phyloP scores from a whole-genome alignment of 1,140 invertebrate species.

The Oryzaephilus surinamensis region DNA sequence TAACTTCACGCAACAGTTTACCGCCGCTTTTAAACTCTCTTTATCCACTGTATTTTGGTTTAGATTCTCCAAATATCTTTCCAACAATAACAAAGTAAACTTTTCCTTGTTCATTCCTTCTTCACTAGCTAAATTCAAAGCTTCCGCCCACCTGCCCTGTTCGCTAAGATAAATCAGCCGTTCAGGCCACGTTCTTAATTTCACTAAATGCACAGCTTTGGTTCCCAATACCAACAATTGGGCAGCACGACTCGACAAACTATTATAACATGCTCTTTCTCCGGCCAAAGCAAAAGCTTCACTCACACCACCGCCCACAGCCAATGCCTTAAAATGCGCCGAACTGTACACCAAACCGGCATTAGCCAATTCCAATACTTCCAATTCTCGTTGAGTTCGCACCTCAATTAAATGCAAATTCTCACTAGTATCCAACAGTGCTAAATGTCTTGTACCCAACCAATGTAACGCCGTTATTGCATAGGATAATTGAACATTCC shows the following conservation, averaged over 20 bases:
- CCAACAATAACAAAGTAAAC: constrained; percentile 25
- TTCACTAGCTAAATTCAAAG: constrained; percentile 41
- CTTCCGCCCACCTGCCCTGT: constrained; percentile 52
- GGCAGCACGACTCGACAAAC: constrained; percentile 68
- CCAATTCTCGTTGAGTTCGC: constrained; percentile 72
- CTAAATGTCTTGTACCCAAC: constrained; percentile 79
- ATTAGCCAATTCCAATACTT: constrained; percentile 69
- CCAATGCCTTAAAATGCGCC: constrained; percentile 86
- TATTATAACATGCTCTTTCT: constrained; percentile 83
- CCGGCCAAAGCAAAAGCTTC: constrained; percentile 50
- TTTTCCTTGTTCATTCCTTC: constrained; percentile 30
- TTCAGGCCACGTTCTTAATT: constrained; percentile 74
- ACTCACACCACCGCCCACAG: constrained; percentile 55
- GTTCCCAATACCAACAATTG: constrained; percentile 79
- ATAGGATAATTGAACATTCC: constrained; percentile 56
- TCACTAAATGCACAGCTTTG: constrained; percentile 67
- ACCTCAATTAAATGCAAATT: constrained; percentile 83
- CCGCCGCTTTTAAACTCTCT: constrained; percentile 32
- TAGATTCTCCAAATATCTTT: constrained; percentile 28
- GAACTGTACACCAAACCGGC: constrained; percentile 84
- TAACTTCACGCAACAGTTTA: constrained; percentile 34
- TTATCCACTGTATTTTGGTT: constrained; percentile 29
- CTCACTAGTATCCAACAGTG: constrained; percentile 75
- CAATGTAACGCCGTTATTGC: constrained; percentile 68
- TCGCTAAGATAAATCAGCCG: constrained; percentile 58